Percentiles rank a stretch among this genome's conserved stretches.
These are phyloP conservation scores for Notamacropus eugenii DNA, from an alignment of 2,797 vertebrate genomes.

Conservation along the genomic window DNA sequence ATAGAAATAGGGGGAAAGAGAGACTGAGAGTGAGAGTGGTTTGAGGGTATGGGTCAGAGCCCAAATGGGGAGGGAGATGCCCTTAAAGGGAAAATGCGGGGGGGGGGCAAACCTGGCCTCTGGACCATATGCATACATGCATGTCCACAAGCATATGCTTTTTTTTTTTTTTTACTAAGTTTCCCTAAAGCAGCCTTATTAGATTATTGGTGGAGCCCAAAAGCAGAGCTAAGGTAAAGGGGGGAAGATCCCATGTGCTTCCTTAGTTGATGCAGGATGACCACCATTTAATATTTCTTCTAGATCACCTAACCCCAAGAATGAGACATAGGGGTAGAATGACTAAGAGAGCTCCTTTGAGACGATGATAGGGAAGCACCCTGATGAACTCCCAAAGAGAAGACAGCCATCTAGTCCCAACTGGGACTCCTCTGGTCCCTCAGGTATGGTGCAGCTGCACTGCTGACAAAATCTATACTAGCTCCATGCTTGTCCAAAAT, in stretches of 20 bases:
- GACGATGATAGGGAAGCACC: not conserved
- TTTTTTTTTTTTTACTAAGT: not conserved
- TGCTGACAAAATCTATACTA: not conserved
- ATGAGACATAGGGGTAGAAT: not conserved
- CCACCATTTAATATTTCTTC: not conserved
- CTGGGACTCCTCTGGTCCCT: not conserved
- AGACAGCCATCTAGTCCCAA: not conserved
- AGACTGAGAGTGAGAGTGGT: not conserved
- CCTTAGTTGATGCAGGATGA: not conserved
- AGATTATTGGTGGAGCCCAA: not conserved
- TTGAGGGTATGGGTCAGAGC: not conserved
- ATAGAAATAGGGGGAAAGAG: not conserved
- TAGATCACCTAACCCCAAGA: not conserved
- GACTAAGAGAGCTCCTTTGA: not conserved
- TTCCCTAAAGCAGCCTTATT: not conserved
- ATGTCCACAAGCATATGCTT: not conserved
- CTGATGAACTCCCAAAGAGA: not conserved
- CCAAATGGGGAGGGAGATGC: not conserved
- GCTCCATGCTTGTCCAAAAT: not conserved
- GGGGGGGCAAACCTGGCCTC: conserved; percentile 35
- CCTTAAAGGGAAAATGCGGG: not conserved
- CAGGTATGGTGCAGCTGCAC: not conserved
- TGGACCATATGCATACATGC: not conserved
- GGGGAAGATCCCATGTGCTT: not conserved
- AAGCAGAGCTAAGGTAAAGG: not conserved